These are phyloP conservation scores for Tolmerus cingulatus DNA, from an alignment of 2,888 invertebrate species.

Conservation along the genomic window DNA sequence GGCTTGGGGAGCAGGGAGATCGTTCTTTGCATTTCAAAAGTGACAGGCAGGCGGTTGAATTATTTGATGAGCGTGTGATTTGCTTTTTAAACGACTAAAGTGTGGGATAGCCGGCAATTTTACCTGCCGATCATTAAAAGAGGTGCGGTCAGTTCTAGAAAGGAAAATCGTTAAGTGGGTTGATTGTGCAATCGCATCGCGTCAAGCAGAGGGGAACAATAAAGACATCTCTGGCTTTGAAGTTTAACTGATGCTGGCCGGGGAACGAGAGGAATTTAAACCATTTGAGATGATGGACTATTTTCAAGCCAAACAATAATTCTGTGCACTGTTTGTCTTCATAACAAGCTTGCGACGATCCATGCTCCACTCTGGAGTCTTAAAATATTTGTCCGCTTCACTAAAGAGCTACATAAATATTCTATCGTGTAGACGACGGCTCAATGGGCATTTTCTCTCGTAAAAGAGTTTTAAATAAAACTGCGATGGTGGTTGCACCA, in stretches of 20 bases:
- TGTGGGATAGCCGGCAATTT: slow-evolving; percentile 44
- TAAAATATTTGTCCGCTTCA: not conserved
- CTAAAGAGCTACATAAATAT: not conserved
- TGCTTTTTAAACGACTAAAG: slow-evolving; percentile 43
- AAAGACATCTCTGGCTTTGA: not conserved
- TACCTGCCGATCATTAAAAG: slow-evolving; percentile 43
- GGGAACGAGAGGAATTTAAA: not conserved
- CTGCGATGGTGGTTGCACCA: not conserved
- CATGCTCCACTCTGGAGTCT: not conserved
- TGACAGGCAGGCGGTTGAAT: slow-evolving; percentile 45
- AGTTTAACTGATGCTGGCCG: not conserved
- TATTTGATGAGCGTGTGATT: slow-evolving; percentile 45
- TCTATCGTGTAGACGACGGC: not conserved
- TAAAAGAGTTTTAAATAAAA: not conserved
- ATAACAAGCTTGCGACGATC: not conserved
- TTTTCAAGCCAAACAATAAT: not conserved
- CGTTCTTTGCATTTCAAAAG: slow-evolving; percentile 39
- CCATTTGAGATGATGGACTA: not conserved
- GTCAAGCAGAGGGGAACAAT: not conserved
- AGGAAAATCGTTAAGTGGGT: slow-evolving; percentile 39
- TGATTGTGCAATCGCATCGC: slow-evolving; percentile 30
- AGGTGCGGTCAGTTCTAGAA: slow-evolving; percentile 44
- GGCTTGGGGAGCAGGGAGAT: slow-evolving; percentile 9
- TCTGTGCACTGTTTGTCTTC: not conserved
- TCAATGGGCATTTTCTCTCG: not conserved